Base-by-base conservation (phyloP, 1,140 invertebrate species). In the Drosophila sp. region DNA sequence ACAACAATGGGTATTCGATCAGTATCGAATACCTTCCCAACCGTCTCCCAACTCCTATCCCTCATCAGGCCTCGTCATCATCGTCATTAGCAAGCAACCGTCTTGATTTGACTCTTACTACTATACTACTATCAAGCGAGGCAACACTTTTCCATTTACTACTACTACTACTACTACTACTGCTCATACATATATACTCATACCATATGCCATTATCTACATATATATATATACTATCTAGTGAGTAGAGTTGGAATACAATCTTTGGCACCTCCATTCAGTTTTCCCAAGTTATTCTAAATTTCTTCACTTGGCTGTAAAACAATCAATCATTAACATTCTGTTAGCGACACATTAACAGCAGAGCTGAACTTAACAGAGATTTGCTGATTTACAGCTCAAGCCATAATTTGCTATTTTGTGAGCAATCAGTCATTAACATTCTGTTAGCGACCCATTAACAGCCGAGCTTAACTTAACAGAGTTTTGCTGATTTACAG, bases 1-100 rank as follows among this genome's bases (percentile, higher is more conserved):
- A 91, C 90, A 84, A 89, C 73, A 91, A 43, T 64, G 59, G 70
- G 75, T 79, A 69, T 81, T 79, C 77, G 78, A 90, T 70, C 11
- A 11, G 45, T 45, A 62, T 86, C 79, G 80, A 89, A 87, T 89
- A 89, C 25, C 18, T 50, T 13, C 43, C 7, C n/a, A 38, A 21
- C 56, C 51, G 38, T 32, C 3, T 18, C 25, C 50, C 34, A 40
- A n/a, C 3, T 7, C 16, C 21, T 45, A 69, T 7, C 14, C 53
- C 29, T 29, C 32, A 46, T 16, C 6, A 25, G 46, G 40, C 13
- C 11, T 40, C 27, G 27, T 34, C 61, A 45, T 45, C 56, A 18
- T 61, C 75, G 29, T 34, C 21, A 21, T 65, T 40, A 51, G 50
- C 72, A 27, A 43, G 9, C 18, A 46, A 43, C 0, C 38, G 36